Evolutionary conservation across 2,113 vertebrate species (phyloP), one percentile per base, ranked within the genome.

Genomic region (Apodemus sylvaticus): DNA sequence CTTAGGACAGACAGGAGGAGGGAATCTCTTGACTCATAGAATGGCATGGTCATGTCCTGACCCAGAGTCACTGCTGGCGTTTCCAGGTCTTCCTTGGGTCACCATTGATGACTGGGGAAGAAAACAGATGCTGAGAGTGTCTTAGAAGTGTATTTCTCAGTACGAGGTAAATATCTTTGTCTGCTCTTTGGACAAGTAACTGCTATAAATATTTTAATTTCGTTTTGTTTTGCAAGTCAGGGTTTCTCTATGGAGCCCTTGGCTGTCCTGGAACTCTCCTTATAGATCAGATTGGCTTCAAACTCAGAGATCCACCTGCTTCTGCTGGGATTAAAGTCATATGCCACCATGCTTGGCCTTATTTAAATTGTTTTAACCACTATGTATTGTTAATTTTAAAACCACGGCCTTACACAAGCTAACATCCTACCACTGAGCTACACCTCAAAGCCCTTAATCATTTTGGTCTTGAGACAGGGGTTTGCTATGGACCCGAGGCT

Each of bases 171-270:
- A 13, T 89, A n/a, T 42, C 82, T 81, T 79, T 31, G 34, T 88
- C 31, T 95, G 58, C 70, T 85, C 58, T 53, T 86, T 92, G 87
- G 42, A 88, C 82, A 96, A 91, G 58, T 71, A 48, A 64, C 48
- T 85, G n/a, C 16, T 93, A 20, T 74, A 64, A 94, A 79, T 92
- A 87, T 66, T 92, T 93, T 58, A 86, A 70, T 73, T 76, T 76
- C 45, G 19, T 76, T 42, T 42, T 39, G 24, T 48, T 5, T 42
- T 76, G 29, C 24, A 26, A 48, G 42, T 48, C 74, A 76, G 39
- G 22, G 42, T 76, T 48, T 76, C 42, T 76, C 24, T 29, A 5
- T 14, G 22, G 6, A 29, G 39, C 42, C 39, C 22, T 39, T 13
- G 11, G 42, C 24, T 76, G 39, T 45, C 73, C 39, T 76, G 73